Evolutionary conservation across 1,140 invertebrate genomes (phyloP).

Genomic region (Drosophila navojoa): DNA sequence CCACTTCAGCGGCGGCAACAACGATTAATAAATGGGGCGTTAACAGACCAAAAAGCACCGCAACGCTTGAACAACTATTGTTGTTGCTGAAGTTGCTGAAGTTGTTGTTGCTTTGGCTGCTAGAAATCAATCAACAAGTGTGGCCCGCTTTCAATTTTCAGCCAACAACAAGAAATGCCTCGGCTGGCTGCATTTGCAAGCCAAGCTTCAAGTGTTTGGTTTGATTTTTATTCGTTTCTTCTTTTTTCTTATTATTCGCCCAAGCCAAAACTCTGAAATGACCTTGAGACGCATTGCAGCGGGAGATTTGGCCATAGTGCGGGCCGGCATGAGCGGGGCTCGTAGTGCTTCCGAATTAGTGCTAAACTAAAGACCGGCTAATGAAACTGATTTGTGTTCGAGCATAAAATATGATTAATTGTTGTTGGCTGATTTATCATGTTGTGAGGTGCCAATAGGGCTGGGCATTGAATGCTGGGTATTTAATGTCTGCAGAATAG

Average conservation of each 20-base stretch:
- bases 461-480: neutral
- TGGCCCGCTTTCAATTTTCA: constrained; percentile 74
- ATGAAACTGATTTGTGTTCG: constrained; percentile 35
- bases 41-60: constrained; percentile 53
- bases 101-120: constrained; percentile 16
- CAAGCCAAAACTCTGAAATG: constrained; percentile 27
- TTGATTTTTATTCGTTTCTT: constrained; percentile 6
- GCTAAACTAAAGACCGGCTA: constrained; percentile 39
- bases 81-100: constrained; percentile 32
- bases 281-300: constrained; percentile 59
- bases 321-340: neutral
- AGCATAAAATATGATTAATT: constrained; percentile 33
- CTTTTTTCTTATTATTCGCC: constrained; percentile 15
- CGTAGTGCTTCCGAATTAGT: constrained; percentile 61
- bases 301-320: constrained; percentile 41
- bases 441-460: constrained; percentile 1
- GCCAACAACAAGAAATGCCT: constrained; percentile 45
- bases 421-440: constrained; percentile 18
- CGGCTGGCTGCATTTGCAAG: constrained; percentile 65
- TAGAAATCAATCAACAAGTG: constrained; percentile 75
- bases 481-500: constrained; percentile 12
- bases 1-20: constrained; percentile 4
- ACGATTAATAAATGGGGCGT: constrained; percentile 58
- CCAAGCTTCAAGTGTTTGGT: constrained; percentile 24
- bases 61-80: constrained; percentile 39